These are phyloP conservation scores for Ramphastos sulfuratus DNA, from an alignment of 2,113 vertebrate species.

Conservation along the genomic window DNA sequence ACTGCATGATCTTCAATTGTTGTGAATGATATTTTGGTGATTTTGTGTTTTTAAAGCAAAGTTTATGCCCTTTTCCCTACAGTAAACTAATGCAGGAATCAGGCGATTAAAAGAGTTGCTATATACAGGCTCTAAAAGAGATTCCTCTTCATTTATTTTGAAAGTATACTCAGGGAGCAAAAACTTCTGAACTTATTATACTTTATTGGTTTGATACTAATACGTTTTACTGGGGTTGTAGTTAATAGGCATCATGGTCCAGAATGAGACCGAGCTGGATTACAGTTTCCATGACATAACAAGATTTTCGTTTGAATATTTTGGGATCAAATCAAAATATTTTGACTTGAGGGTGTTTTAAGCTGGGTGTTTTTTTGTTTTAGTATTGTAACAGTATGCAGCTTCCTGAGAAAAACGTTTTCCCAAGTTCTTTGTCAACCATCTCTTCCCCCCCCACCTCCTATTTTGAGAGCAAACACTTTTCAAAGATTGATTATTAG, in stretches of 20 bases:
- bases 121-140: not conserved
- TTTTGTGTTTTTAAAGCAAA: not conserved
- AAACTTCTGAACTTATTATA: not conserved
- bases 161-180: not conserved
- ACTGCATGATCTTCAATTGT: not conserved
- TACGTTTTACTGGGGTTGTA: not conserved
- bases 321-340: not conserved
- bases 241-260: not conserved
- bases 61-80: not conserved
- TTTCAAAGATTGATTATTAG: not conserved
- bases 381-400: not conserved
- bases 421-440: not conserved
- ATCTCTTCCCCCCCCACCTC: not conserved
- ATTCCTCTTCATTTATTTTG: not conserved
- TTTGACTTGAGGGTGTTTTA: not conserved
- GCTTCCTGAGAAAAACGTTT: not conserved
- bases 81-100: not conserved
- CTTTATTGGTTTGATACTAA: not conserved
- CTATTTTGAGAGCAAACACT: not conserved
- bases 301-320: not conserved
- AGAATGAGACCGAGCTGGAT: not conserved
- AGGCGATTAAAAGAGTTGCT: not conserved
- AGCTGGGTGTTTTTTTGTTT: not conserved
- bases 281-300: not conserved
- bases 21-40: rapidly evolving